A percentile compares a stretch with the other conserved stretches of the same genome.
phyloP scores from a whole-genome alignment of 2,888 invertebrate species.

The Brenthis ino region DNA sequence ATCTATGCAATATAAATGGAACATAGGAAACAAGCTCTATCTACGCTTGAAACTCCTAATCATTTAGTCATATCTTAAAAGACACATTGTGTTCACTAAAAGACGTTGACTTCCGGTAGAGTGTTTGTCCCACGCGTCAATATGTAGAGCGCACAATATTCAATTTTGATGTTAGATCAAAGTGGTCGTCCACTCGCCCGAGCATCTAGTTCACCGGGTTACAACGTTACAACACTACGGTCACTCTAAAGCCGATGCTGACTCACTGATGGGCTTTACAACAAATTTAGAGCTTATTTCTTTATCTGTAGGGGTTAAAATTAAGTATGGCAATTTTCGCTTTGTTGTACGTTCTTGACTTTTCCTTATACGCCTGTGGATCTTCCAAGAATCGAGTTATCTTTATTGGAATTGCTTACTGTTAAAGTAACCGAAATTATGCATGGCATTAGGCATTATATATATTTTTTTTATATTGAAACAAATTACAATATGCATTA shows the following conservation, averaged over 20 bases:
- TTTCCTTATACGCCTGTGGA: slow-evolving; percentile 7
- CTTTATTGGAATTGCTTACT: background rate
- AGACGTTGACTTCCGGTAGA: background rate
- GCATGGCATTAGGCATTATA: background rate
- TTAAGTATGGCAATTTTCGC: background rate
- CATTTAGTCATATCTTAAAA: background rate
- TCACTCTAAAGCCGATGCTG: slow-evolving; percentile 19
- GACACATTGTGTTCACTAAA: background rate
- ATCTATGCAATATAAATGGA: too few species aligned
- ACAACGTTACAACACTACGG: slow-evolving; percentile 25
- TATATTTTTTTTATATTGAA: too few species aligned
- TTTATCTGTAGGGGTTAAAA: background rate
- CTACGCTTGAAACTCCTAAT: background rate
- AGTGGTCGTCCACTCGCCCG: slow-evolving; percentile 29
- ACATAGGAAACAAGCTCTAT: background rate
- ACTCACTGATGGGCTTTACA: slow-evolving; percentile 4
- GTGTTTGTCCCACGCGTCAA: background rate
- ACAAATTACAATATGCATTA: too few species aligned
- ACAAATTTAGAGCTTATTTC: slow-evolving; percentile 1
- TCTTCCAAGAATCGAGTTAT: background rate
- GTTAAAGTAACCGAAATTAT: background rate
- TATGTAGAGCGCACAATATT: background rate
- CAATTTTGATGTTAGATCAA: slow-evolving; percentile 26
- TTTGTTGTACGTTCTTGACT: slow-evolving; percentile 10
- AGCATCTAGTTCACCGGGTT: slow-evolving; percentile 35